Evolutionary conservation across 2,113 vertebrate species (phyloP).

Genomic region (Coturnix japonica): DNA sequence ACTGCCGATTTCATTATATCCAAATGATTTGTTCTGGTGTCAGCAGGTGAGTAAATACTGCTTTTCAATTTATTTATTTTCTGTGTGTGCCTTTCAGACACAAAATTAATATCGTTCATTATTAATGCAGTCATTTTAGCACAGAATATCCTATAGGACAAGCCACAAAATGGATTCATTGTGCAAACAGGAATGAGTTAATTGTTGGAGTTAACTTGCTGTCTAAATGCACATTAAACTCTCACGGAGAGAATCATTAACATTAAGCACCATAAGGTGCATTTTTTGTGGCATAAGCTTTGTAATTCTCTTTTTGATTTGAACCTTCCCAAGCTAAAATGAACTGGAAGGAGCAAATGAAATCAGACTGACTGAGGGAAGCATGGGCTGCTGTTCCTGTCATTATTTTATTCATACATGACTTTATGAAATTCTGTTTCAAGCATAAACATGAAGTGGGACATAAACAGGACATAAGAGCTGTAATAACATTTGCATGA

Average conservation of each 20-base stretch:
- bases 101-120: neutral
- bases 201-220: neutral
- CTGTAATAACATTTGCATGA: neutral
- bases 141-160: neutral
- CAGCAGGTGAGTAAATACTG: neutral
- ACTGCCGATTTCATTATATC: neutral
- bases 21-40: neutral
- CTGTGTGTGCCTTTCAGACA: neutral
- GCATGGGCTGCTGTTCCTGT: neutral
- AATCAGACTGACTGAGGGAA: neutral
- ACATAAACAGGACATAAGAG: neutral
- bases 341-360: neutral
- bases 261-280: neutral
- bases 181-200: neutral
- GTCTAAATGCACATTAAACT: neutral
- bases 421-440: neutral
- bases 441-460: neutral
- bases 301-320: neutral
- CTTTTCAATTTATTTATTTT: neutral
- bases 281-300: neutral
- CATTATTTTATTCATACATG: neutral
- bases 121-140: neutral
- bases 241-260: neutral
- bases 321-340: neutral
- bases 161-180: neutral